Evolutionary conservation across 2,888 invertebrate species (phyloP).

Genomic region (Galeopsomyia nigrocyanea): DNA sequence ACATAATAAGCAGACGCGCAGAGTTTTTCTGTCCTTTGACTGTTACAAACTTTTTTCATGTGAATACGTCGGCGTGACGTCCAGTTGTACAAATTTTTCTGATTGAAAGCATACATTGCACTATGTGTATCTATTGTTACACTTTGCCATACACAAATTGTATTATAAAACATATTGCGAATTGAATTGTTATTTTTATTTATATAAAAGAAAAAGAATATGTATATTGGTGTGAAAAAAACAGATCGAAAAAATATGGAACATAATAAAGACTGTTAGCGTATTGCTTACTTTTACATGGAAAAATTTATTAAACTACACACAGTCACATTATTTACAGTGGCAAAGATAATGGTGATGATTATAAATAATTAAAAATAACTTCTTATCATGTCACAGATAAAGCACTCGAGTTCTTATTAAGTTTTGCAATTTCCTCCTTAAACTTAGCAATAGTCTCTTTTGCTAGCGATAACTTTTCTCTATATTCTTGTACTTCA

Average conservation of each 20-base stretch:
- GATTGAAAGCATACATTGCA: constrained; percentile 46
- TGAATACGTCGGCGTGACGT: constrained; percentile 51
- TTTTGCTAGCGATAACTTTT: constrained; percentile 85
- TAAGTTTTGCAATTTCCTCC: constrained; percentile 76
- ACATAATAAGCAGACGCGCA: constrained; percentile 44
- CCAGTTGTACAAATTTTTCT: constrained; percentile 63
- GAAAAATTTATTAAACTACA: constrained; percentile 46
- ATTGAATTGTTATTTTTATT: constrained; percentile 65
- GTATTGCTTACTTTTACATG: constrained; percentile 51
- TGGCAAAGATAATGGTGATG: constrained; percentile 16
- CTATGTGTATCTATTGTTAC: constrained; percentile 62
- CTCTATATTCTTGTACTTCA: constrained; percentile 88
- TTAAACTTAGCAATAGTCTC: constrained; percentile 89
- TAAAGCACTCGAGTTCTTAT: constrained; percentile 52
- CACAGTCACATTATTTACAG: constrained; percentile 43
- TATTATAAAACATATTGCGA: constrained; percentile 57
- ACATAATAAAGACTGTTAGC: constrained; percentile 68
- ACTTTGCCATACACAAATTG: constrained; percentile 63
- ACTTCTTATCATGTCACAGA: constrained; percentile 35
- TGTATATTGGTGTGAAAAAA: constrained; percentile 59
- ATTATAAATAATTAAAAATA: constrained; percentile 10
- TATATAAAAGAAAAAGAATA: constrained; percentile 57
- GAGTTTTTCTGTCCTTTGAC: constrained; percentile 45
- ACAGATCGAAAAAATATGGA: constrained; percentile 58
- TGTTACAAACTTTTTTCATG: constrained; percentile 56